Base-by-base conservation (phyloP, 2,797 vertebrate species). In the Pyrocephalus nanus region DNA sequence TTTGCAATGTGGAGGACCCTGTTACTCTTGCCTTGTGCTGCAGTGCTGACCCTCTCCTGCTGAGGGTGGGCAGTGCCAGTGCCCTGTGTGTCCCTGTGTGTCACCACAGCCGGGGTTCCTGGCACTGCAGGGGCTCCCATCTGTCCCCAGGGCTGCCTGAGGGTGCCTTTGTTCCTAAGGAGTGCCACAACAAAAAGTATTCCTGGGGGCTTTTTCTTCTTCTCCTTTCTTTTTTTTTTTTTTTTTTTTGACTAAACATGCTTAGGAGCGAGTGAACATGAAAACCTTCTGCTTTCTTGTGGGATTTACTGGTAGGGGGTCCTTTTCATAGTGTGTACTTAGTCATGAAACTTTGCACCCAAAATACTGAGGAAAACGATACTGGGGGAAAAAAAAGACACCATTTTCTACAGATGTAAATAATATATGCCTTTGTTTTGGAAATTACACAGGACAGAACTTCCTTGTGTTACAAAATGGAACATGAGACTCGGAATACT, bases 1-100 rank as follows among this genome's bases (percentile, higher is more conserved):
- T 97, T 96, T 86, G 66, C 57, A 83, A 32, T 82, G 69, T 91
- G 84, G 88, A 87, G 77, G 38, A 93, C 81, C 57, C 73, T 96
- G 92, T 95, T 96, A 96, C 97, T 93, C 96, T 95, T 92, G 92
- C 97, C 96, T 83, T 95, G 47, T 94, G 96, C 96, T 96, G 78
- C 90, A 88, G 80, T 89, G 94, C 97, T 96, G 96, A 96, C 83
- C 95, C 92, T 96, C 94, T 93, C 91, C 95, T 97, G 85, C 86
- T 93, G 96, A 90, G 96, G 95, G 96, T 94, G 90, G 95, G 85
- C 86, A 57, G 91, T 62, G 69, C 96, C 96, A 96, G 73, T 64
- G 15, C 67, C 58, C 38, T 42, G 23, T 15, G 47, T 48, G 47
- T 23, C 12, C 17, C 43, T 21, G 43, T 40, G 40, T 12, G 19